Base-by-base conservation (phyloP, 2,888 invertebrate species). In the Hypercompe scribonia region DNA sequence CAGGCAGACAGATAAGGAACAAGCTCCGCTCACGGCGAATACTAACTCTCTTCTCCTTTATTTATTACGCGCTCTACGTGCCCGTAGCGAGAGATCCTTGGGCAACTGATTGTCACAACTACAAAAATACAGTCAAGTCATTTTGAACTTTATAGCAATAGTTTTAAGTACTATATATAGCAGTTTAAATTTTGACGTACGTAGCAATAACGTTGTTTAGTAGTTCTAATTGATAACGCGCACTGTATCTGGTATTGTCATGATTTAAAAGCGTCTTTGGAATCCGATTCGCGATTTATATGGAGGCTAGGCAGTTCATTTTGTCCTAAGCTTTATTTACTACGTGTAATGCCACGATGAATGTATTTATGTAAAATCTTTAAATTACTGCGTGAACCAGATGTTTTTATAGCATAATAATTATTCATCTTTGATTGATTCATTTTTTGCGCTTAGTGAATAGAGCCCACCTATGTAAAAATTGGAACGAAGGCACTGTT, bases 41-140 rank as follows among this genome's bases (percentile, higher is more conserved):
- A 90, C 90, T 94, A 93, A 94, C 90, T 94, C 93, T 92, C 87
- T 81, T 87, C 82, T 86, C 84, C 87, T 91, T 93, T 94, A 94
- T 95, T 95, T 94, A 94, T 93, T 90, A 92, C 88, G 88, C 90
- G 92, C 92, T n/a, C n/a, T 92, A 93, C 92, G 91, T 91, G 92
- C 93, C 90, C 89, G 88, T 87, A 93, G 92, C 93, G 86, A 89
- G 88, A 88, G 88, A 90, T 89, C 89, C 88, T 84, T 88, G 78
- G 75, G 84, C 89, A 84, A 80, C 63, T 75, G 36, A 65, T 76
- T 78, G 85, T 82, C 85, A 84, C 87, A 74, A 75, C 72, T 81
- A 74, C 71, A 70, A 68, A 79, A 78, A 74, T 73, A 81, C 63
- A 61, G 77, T 66, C 78, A 82, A 74, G 67, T 83, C 36, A 90